Percentiles rank a stretch among this genome's conserved stretches.
These are phyloP conservation scores for Lasioglossum lativentre DNA, from an alignment of 2,888 invertebrate species.

Conservation along the genomic window DNA sequence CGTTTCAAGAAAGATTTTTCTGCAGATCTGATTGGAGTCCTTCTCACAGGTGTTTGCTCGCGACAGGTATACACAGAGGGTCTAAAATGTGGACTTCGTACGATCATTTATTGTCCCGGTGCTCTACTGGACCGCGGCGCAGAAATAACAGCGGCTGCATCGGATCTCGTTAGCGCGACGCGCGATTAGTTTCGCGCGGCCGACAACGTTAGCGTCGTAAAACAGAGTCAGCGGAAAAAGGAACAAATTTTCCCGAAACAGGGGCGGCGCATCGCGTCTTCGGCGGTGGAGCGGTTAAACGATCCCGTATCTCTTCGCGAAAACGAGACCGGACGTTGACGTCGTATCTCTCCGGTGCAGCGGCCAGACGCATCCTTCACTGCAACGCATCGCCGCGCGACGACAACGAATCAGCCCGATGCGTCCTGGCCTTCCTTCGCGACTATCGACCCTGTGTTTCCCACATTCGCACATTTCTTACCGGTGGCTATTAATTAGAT, in stretches of 20 bases:
- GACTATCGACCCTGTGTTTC: slow-evolving; percentile 31
- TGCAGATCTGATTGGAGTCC: not conserved
- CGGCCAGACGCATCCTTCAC: slow-evolving; percentile 37
- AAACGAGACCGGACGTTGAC: slow-evolving; percentile 17
- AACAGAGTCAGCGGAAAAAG: not conserved
- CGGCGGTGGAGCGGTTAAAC: slow-evolving; percentile 16
- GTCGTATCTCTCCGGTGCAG: slow-evolving; percentile 18
- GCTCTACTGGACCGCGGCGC: not conserved
- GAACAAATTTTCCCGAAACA: slow-evolving; percentile 29
- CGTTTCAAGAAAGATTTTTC: not conserved
- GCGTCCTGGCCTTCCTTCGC: slow-evolving; percentile 1
- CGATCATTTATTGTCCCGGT: not conserved
- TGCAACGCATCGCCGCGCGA: slow-evolving; percentile 19
- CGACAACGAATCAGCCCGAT: slow-evolving; percentile 21
- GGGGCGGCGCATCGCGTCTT: slow-evolving; percentile 19
- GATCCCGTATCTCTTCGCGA: slow-evolving; percentile 35
- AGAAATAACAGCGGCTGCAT: slow-evolving; percentile 19
- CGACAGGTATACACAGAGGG: not conserved
- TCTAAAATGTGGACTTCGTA: not conserved
- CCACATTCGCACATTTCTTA: slow-evolving; percentile 57
- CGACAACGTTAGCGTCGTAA: slow-evolving; percentile 6
- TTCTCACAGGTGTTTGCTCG: not conserved
- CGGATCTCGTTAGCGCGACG: slow-evolving; percentile 26
- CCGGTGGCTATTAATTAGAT: not conserved
- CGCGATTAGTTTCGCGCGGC: slow-evolving; percentile 18